Conservation (phyloP, 2,113 vertebrate species). For the Cettia cetti region DNA sequence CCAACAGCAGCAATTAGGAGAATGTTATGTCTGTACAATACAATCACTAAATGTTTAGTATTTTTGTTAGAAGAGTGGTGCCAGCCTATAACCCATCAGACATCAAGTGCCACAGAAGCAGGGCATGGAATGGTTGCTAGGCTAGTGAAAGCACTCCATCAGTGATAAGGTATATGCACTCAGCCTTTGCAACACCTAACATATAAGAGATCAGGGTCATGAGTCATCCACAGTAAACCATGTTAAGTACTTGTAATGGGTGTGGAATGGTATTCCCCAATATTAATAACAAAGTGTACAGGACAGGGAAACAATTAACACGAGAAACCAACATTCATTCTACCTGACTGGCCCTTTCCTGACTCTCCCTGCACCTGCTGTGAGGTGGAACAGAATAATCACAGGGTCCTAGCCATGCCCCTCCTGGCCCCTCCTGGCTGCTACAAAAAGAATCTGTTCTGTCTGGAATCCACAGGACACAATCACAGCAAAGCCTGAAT, state of each 20-base stretch:
- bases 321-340: rapidly evolving
- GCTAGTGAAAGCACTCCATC: rapidly evolving
- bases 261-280: not conserved
- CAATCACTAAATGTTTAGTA: not conserved
- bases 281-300: not conserved
- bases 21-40: not conserved
- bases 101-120: not conserved
- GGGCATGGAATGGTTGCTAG: rapidly evolving
- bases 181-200: not conserved
- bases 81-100: not conserved
- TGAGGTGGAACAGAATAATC: not conserved
- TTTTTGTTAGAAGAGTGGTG: not conserved
- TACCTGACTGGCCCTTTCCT: not conserved
- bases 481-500: not conserved
- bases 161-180: not conserved
- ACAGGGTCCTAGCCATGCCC: not conserved
- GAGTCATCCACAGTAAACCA: not conserved
- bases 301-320: not conserved
- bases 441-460: not conserved
- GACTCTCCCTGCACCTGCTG: not conserved
- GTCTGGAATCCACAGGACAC: not conserved
- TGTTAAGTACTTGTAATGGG: not conserved
- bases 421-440: not conserved
- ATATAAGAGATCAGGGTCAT: rapidly evolving
- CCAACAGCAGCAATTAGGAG: not conserved